Percentiles rank a stretch among this genome's conserved stretches.
phyloP scores from a whole-genome alignment of 2,888 invertebrate species.

The Heliconius hortense region DNA sequence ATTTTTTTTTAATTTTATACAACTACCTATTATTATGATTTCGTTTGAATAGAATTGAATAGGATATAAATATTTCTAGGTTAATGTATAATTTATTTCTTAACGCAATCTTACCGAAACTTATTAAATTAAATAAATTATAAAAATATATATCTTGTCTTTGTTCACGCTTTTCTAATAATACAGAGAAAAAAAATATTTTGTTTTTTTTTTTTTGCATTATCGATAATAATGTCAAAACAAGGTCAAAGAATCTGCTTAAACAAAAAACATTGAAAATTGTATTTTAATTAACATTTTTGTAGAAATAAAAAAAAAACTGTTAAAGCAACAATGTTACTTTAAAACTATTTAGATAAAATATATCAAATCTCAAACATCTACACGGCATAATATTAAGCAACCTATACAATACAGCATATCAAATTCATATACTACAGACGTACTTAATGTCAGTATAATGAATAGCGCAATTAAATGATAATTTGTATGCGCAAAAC shows the following conservation, averaged over 20 bases:
- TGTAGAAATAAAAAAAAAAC: background rate
- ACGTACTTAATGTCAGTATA: conserved; percentile 14
- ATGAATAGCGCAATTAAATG: conserved; percentile 5
- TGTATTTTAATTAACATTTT: background rate
- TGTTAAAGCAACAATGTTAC: background rate
- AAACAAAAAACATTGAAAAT: background rate
- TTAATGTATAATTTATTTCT: background rate
- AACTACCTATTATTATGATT: conserved; percentile 27
- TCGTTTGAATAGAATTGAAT: conserved; percentile 7
- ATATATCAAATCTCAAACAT: background rate
- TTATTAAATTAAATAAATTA: background rate
- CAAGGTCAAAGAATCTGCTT: background rate
- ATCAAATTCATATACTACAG: conserved; percentile 5
- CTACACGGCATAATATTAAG: background rate
- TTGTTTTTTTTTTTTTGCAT: background rate
- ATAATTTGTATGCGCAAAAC: conserved; percentile 10
- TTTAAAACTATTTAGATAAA: background rate
- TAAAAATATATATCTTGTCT: background rate
- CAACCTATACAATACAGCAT: background rate
- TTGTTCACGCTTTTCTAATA: background rate
- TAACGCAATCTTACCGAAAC: background rate
- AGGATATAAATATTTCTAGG: conserved; percentile 5
- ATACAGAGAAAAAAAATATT: background rate
- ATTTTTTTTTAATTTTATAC: conserved; percentile 35
- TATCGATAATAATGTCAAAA: background rate